A percentile compares a stretch with the other conserved stretches of the same genome.
phyloP scores from a whole-genome alignment of 1,140 invertebrate genomes.

The Cydia fagiglandana region DNA sequence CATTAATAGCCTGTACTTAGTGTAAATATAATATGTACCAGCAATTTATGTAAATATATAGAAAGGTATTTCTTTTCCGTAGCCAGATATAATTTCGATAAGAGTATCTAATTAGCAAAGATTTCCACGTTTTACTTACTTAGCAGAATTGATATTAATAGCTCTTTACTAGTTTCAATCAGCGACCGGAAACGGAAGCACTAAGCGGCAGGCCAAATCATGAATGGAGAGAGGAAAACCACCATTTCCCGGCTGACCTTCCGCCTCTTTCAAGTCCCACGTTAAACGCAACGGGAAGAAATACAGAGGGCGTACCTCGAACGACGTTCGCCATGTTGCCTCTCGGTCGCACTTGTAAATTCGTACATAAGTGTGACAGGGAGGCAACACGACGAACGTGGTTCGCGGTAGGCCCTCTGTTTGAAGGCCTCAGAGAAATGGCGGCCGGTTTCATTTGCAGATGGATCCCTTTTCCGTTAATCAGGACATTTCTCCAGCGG shows the following conservation, averaged over 20 bases:
- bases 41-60: too few relatives aligned
- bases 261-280: background rate
- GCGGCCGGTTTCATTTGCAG: slow-evolving; percentile 28
- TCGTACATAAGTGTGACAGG: too few relatives aligned
- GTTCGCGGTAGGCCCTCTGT: too few relatives aligned
- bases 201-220: slow-evolving; percentile 17
- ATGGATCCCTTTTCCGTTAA: slow-evolving; percentile 35
- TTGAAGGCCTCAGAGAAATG: slow-evolving; percentile 25
- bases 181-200: background rate
- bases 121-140: background rate
- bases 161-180: slow-evolving; percentile 4
- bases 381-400: too few relatives aligned
- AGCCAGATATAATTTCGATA: too few relatives aligned
- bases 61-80: too few relatives aligned
- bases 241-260: slow-evolving; percentile 13
- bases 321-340: too few relatives aligned
- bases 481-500: slow-evolving; percentile 39
- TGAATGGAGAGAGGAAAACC: slow-evolving; percentile 2
- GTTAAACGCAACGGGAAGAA: slow-evolving; percentile 16
- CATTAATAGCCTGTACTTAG: too few relatives aligned
- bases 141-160: background rate
- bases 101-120: background rate
- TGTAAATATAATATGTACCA: too few relatives aligned
- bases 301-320: too few relatives aligned
- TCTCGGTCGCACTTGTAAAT: too few relatives aligned